Evolutionary conservation across 2,888 invertebrate species (phyloP), one percentile per base, ranked within the genome.

Genomic region (Linyphia triangularis): DNA sequence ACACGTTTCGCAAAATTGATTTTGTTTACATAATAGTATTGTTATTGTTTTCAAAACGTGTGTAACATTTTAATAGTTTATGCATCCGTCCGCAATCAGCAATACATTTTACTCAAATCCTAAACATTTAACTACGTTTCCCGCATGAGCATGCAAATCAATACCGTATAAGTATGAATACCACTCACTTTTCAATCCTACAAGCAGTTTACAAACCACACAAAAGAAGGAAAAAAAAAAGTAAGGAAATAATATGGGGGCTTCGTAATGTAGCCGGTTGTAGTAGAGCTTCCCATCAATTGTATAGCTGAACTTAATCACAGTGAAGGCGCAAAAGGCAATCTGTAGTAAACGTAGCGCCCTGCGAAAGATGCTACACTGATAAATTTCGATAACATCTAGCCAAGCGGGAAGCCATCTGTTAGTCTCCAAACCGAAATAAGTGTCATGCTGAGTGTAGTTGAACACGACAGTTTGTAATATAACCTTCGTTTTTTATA

Each of bases 311-410:
- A 16, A 75, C 75, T 75, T 65, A 84, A 73, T 75, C 84, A 75
- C 75, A 37, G 37, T 3, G 65, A 9, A 79, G 79, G 79, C 79
- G 72, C 72, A 81, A 85, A 79, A 81, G 51, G 79, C 86, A 51
- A 81, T 86, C 79, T 85, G 70, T 78, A 79, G 59, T 37, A 57
- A 63, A 85, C 69, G 51, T 26, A 16, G 30, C 24, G 22, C 9
- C 16, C 33, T 63, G 69, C 51, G 57, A 63, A 63, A 86, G 86
- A 86, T 86, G 79, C 63, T 33, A 2, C 22, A 24, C 51, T 13
- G 79, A 86, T 86, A 86, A 86, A 65, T 24, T 19, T 22, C 26
- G 86, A 86, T 86, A 86, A 72, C 65, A 86, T 86, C 86, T 63
- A 30, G 57, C 86, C 37, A 59, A 19, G 43, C 84, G 84, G 85